These are phyloP conservation scores for Chionoecetes opilio DNA, from an alignment of 1,140 invertebrate genomes.

Conservation along the genomic window DNA sequence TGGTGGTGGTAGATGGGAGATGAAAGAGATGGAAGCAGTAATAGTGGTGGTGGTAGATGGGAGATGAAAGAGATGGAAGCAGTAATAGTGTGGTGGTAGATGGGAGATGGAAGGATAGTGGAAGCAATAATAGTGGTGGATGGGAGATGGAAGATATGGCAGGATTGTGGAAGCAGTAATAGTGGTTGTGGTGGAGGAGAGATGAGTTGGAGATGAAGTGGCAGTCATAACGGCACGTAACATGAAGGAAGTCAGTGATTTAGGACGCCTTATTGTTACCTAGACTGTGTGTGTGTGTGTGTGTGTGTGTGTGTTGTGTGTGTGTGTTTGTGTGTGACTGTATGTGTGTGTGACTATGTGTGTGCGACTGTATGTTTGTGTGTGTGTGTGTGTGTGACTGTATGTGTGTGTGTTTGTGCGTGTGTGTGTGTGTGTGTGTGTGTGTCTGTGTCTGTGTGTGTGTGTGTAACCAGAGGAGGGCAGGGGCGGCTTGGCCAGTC, in stretches of 20 bases:
- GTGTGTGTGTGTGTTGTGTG: slow-evolving; percentile 51
- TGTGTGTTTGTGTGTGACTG: slow-evolving; percentile 50
- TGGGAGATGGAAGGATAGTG: too few species aligned
- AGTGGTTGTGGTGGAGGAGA: neutral
- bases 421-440: slow-evolving; percentile 56
- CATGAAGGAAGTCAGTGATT: neutral
- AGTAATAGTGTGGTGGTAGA: neutral
- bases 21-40: neutral
- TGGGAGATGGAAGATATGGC: neutral
- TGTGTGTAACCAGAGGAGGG: slow-evolving; percentile 40
- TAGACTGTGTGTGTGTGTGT: slow-evolving; percentile 31
- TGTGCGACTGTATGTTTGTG: slow-evolving; percentile 46
- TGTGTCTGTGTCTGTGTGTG: slow-evolving; percentile 45
- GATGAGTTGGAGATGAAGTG: neutral
- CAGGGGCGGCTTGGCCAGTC: neutral
- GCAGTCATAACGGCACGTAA: neutral
- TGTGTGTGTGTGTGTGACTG: slow-evolving; percentile 45
- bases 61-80: neutral
- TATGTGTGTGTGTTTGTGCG: slow-evolving; percentile 49
- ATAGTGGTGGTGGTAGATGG: too few species aligned
- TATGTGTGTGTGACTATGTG: slow-evolving; percentile 42
- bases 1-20: neutral
- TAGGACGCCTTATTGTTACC: neutral
- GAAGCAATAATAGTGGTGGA: too few species aligned
- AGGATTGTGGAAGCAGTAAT: too few species aligned